Evolutionary conservation across 2,113 vertebrate genomes (phyloP).

Genomic region (Caracal caracal): DNA sequence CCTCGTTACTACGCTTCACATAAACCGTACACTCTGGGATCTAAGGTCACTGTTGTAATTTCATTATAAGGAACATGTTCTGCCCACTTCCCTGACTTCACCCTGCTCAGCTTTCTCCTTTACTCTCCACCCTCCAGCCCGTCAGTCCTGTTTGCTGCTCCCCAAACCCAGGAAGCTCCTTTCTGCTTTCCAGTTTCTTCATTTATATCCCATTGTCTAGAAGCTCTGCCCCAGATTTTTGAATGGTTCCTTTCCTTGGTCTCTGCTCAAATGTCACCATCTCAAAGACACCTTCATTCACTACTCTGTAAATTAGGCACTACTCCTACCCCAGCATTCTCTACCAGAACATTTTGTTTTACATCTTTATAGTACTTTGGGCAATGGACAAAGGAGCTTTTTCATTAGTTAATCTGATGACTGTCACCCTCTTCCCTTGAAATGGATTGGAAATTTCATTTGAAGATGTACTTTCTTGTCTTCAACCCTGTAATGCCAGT

Average conservation of each 20-base stretch:
- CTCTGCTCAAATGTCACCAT: neutral
- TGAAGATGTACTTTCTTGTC: neutral
- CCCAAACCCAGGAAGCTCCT: neutral
- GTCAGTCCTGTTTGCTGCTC: neutral
- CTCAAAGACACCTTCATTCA: neutral
- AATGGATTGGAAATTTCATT: neutral
- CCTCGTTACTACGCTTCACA: neutral
- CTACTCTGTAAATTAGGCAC: neutral
- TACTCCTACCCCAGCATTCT: neutral
- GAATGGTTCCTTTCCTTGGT: neutral
- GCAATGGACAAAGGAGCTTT: neutral
- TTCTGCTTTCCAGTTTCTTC: neutral
- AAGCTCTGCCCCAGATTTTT: neutral
- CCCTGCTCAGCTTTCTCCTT: neutral
- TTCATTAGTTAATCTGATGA: neutral
- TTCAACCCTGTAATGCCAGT: neutral
- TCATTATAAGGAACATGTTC: neutral
- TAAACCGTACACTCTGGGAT: neutral
- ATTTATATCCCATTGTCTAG: neutral
- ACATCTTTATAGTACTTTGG: neutral
- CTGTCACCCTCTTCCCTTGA: neutral
- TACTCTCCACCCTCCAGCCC: neutral
- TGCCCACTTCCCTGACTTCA: neutral
- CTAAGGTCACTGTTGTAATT: neutral
- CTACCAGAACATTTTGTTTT: neutral